These are phyloP conservation scores for Hemistola chrysoprasaria DNA, from an alignment of 2,888 invertebrate species.

Conservation along the genomic window DNA sequence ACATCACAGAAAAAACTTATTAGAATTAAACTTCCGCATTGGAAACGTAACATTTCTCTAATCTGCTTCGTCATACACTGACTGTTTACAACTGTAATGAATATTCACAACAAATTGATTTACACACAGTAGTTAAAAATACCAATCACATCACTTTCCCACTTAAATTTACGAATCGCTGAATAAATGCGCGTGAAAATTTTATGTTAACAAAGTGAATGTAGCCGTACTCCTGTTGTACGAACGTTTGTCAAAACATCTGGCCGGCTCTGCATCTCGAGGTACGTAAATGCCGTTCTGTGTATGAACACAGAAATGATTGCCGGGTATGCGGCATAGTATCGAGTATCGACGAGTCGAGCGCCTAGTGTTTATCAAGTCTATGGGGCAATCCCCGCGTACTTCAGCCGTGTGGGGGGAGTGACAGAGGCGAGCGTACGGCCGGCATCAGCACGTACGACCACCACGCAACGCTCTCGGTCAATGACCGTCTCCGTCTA, in stretches of 20 bases:
- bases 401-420: slow-evolving; percentile 7
- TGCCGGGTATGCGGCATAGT: slow-evolving; percentile 6
- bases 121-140: slow-evolving; percentile 11
- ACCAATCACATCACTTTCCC: slow-evolving; percentile 23
- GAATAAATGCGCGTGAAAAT: slow-evolving; percentile 15
- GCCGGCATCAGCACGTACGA: slow-evolving; percentile 6
- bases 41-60: not conserved
- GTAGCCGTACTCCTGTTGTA: no score
- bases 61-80: slow-evolving; percentile 7
- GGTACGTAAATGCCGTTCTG: not conserved
- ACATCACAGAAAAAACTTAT: no score
- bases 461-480: slow-evolving; percentile 26
- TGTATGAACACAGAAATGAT: slow-evolving; percentile 5
- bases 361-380: slow-evolving; percentile 26
- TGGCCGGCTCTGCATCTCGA: no score
- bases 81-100: slow-evolving; percentile 6
- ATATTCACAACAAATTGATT: slow-evolving; percentile 17
- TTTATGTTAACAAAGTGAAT: slow-evolving; percentile 9
- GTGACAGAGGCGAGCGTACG: slow-evolving; percentile 8
- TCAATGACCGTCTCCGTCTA: slow-evolving; percentile 32
- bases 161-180: slow-evolving; percentile 9
- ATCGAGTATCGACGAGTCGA: slow-evolving; percentile 26
- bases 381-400: slow-evolving; percentile 24
- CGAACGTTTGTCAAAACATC: no score
- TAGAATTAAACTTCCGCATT: no score